Percentiles rank a stretch among this genome's conserved stretches.
phyloP scores from a whole-genome alignment of 2,888 invertebrate species.

The Hyalella azteca region DNA sequence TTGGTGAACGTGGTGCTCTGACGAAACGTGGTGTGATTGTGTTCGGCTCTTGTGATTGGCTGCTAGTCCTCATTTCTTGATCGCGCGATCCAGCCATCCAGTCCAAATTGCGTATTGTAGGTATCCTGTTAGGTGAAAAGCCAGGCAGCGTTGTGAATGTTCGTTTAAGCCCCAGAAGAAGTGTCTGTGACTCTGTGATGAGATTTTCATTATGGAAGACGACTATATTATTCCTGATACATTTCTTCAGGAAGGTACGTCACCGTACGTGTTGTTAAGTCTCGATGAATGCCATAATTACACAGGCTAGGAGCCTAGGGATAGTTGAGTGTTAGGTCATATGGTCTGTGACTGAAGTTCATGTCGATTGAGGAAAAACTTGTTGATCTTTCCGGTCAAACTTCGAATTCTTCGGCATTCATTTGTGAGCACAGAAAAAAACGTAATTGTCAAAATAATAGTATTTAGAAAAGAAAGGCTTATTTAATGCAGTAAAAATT shows the following conservation, averaged over 20 bases:
- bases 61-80: no score
- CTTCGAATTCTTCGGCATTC: background rate
- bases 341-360: background rate
- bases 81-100: no score
- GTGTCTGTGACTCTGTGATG: background rate
- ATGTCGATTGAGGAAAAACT: background rate
- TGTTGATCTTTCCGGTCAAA: background rate
- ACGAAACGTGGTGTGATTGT: background rate
- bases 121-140: no score
- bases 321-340: no score
- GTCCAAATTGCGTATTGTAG: no score
- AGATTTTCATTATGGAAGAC: conserved; percentile 38
- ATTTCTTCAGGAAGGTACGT: conserved; percentile 45
- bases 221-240: conserved; percentile 41
- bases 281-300: background rate
- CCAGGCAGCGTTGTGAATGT: background rate
- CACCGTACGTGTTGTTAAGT: background rate
- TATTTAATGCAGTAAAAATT: no score
- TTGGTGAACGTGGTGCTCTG: background rate
- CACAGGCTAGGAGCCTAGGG: no score
- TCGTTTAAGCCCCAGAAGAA: background rate
- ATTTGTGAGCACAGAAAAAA: background rate
- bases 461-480: no score
- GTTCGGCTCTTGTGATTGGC: no score
- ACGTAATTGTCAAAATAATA: no score